phyloP scores from a whole-genome alignment of 2,888 invertebrate species.

The Parnassius orleans region DNA sequence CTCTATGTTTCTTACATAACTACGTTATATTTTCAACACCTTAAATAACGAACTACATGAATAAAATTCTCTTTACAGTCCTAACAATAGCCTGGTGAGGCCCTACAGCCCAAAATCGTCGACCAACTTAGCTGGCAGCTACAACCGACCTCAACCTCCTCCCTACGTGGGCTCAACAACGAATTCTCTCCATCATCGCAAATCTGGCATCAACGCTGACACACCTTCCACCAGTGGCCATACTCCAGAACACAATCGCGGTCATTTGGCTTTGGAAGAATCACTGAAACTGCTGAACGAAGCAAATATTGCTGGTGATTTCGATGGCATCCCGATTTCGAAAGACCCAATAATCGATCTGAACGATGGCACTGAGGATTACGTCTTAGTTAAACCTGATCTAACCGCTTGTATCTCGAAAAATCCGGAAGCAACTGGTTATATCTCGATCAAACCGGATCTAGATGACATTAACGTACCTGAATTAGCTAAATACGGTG shows the following conservation, averaged over 20 bases:
- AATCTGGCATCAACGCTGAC: slow-evolving; percentile 44
- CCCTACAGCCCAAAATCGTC: slow-evolving; percentile 74
- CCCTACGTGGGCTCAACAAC: slow-evolving; percentile 66
- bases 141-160: slow-evolving; percentile 74
- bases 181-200: slow-evolving; percentile 64
- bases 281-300: slow-evolving; percentile 71
- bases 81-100: slow-evolving; percentile 78
- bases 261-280: slow-evolving; percentile 66
- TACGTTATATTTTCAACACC: neutral
- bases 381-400: slow-evolving; percentile 59
- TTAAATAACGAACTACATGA: neutral
- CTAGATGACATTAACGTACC: slow-evolving; percentile 65
- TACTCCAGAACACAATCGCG: slow-evolving; percentile 57
- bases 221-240: slow-evolving; percentile 51
- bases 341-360: slow-evolving; percentile 65
- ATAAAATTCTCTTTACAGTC: slow-evolving; percentile 58
- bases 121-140: slow-evolving; percentile 64
- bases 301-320: slow-evolving; percentile 64
- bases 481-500: slow-evolving; percentile 62
- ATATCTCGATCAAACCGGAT: slow-evolving; percentile 42
- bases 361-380: slow-evolving; percentile 66
- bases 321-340: slow-evolving; percentile 44
- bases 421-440: slow-evolving; percentile 35
- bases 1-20: too few relatives aligned
- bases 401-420: slow-evolving; percentile 29